These are phyloP conservation scores for Orthosia gothica DNA, from an alignment of 2,888 invertebrate genomes.

Conservation along the genomic window DNA sequence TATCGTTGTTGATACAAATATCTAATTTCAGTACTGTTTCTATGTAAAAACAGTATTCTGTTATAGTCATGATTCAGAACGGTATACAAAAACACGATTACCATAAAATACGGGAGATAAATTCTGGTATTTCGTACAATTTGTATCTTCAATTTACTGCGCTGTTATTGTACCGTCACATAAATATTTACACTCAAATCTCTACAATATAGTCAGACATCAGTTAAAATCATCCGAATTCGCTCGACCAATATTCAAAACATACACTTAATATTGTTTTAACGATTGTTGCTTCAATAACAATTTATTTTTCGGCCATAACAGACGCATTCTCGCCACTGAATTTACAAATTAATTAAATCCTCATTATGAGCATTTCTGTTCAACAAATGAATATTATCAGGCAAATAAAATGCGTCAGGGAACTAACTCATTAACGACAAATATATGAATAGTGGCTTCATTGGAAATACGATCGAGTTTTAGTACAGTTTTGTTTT, in stretches of 20 bases:
- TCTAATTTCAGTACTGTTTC: constrained; percentile 28
- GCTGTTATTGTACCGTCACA: constrained; percentile 35
- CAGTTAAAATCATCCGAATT: constrained; percentile 47
- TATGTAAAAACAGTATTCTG: constrained; percentile 23
- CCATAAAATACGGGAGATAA: constrained; percentile 52
- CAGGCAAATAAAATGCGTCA: constrained; percentile 59
- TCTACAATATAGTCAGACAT: constrained; percentile 30
- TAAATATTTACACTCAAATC: constrained; percentile 56
- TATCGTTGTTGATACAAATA: constrained; percentile 11
- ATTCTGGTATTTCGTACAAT: constrained; percentile 35
- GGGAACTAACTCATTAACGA: constrained; percentile 45
- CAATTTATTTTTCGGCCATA: constrained; percentile 42
- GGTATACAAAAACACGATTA: constrained; percentile 53
- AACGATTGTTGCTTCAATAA: constrained; percentile 49
- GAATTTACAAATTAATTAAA: constrained; percentile 68
- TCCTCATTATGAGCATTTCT: constrained; percentile 64
- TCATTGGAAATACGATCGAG: constrained; percentile 54
- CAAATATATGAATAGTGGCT: constrained; percentile 49
- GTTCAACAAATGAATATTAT: constrained; percentile 67
- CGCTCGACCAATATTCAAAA: constrained; percentile 41
- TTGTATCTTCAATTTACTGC: constrained; percentile 48
- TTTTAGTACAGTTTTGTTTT: constrained; percentile 52
- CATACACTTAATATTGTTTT: constrained; percentile 42
- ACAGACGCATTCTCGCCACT: constrained; percentile 22
- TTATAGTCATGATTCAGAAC: constrained; percentile 42